Base-by-base conservation (phyloP, 1,140 invertebrate genomes). In the Hydropsyche tenuis region DNA sequence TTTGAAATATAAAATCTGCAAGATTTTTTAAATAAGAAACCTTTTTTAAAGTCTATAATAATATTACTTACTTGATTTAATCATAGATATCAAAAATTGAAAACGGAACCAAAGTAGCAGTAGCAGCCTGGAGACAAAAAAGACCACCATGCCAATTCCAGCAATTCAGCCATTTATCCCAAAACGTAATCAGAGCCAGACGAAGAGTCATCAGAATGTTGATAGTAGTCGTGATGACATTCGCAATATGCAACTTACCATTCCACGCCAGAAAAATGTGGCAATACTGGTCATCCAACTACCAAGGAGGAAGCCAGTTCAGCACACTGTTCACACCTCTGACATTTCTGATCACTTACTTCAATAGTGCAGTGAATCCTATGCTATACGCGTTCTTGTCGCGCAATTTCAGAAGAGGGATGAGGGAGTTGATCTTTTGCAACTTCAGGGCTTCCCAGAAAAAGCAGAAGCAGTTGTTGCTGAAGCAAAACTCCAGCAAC, bases 311-410 rank as follows among this genome's bases (percentile, higher is more conserved):
- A 37, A 89, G 88, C 56, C 85, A 89, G 77, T 90, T 92, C 79
- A 91, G 90, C 79, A 88, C 90, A n/a, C 83, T 94, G 0, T 85
- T 95, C 63, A 93, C 93, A 5, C 92, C 93, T 0, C 84, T 92
- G 18, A 94, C 93, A 12, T 93, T 92, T 81, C 87, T 95, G 30
- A 88, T 94, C 74, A 90, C 93, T 46, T 96, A 94, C 79, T 89
- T 91, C 80, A 95, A 95, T 85, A 94, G 92, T 7, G 93, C 90
- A 30, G 87, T 95, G 65, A 95, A 95, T 83, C 93, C 93, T 0
- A 81, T 95, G 42, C 86, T 95, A 5, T 96, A 96, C 82, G 93
- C 93, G 0, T 92, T 95, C 80, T 85, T 95, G 64, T 94, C 93
- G 0, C 89, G 91, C 64, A 92, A 92, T 79, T 92, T 92, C 79